A percentile compares a stretch with the other conserved stretches of the same genome.
Conservation (phyloP, 2,888 invertebrate species). For the Drosophila barbarae region DNA sequence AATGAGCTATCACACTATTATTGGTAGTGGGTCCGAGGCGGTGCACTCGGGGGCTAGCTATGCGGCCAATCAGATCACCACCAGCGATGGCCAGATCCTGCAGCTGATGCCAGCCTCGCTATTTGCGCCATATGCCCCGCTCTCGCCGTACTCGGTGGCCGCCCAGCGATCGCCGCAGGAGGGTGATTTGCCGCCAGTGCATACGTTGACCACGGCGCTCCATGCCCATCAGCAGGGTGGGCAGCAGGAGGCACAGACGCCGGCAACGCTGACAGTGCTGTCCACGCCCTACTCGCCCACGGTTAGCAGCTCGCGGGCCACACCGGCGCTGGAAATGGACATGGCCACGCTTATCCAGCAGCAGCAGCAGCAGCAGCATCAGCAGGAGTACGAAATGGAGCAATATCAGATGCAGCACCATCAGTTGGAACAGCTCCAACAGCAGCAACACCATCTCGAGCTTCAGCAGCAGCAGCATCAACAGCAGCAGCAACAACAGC, state of each 20-base stretch:
- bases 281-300: conserved; percentile 72
- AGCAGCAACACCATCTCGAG: conserved; percentile 34
- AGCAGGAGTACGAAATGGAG: conserved; percentile 39
- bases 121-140: conserved; percentile 69
- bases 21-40: conserved; percentile 83
- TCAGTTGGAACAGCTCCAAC: conserved; percentile 45
- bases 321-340: conserved; percentile 75
- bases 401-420: conserved; percentile 39
- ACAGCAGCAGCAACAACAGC: conserved; percentile 36
- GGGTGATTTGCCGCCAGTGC: conserved; percentile 76
- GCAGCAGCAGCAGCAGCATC: conserved; percentile 36
- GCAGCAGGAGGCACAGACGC: conserved; percentile 63
- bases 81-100: conserved; percentile 71
- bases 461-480: conserved; percentile 30
- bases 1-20: conserved; percentile 88
- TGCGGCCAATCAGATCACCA: conserved; percentile 67
- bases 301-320: conserved; percentile 79
- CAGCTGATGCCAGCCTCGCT: conserved; percentile 76
- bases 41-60: conserved; percentile 7
- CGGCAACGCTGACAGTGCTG: conserved; percentile 53
- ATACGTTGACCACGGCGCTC: conserved; percentile 63
- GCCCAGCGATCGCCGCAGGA: conserved; percentile 76
- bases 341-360: conserved; percentile 59
- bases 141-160: conserved; percentile 65
- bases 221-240: conserved; percentile 62